Percentiles rank a stretch among this genome's conserved stretches.
Evolutionary conservation across 2,888 invertebrate species (phyloP).

Genomic region (Harpagoxenus sublaevis): DNA sequence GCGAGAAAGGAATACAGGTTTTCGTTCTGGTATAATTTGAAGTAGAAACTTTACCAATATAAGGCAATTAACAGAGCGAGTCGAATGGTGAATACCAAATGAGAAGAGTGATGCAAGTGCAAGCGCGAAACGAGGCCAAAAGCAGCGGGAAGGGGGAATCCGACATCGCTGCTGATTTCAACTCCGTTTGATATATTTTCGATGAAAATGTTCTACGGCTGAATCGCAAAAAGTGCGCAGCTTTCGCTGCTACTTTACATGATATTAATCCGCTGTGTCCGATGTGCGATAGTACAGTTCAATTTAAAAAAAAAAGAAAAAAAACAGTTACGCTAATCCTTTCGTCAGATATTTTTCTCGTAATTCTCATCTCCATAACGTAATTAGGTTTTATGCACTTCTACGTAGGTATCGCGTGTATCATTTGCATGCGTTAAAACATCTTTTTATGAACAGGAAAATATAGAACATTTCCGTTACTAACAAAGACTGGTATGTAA

Average conservation of each 20-base stretch:
- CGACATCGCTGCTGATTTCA: conserved; percentile 31
- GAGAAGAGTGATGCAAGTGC: conserved; percentile 45
- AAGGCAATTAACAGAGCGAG: conserved; percentile 73
- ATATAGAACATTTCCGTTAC: background rate
- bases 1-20: conserved; percentile 31
- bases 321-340: background rate
- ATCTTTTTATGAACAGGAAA: background rate
- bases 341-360: background rate
- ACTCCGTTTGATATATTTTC: conserved; percentile 27
- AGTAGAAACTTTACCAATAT: conserved; percentile 75
- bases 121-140: conserved; percentile 30
- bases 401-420: background rate
- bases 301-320: background rate
- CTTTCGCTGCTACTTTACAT: conserved; percentile 16
- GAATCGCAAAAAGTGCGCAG: background rate
- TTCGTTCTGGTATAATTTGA: conserved; percentile 56
- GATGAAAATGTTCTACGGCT: conserved; percentile 22
- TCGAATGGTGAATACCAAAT: conserved; percentile 58
- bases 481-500: background rate
- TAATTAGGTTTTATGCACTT: conserved; percentile 22
- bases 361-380: background rate
- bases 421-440: background rate
- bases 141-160: background rate
- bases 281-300: conserved; percentile 2
- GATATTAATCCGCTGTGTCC: conserved; percentile 36